Evolutionary conservation across 2,797 vertebrate species (phyloP), one percentile per base, ranked within the genome.

Genomic region (Halcyon badia): DNA sequence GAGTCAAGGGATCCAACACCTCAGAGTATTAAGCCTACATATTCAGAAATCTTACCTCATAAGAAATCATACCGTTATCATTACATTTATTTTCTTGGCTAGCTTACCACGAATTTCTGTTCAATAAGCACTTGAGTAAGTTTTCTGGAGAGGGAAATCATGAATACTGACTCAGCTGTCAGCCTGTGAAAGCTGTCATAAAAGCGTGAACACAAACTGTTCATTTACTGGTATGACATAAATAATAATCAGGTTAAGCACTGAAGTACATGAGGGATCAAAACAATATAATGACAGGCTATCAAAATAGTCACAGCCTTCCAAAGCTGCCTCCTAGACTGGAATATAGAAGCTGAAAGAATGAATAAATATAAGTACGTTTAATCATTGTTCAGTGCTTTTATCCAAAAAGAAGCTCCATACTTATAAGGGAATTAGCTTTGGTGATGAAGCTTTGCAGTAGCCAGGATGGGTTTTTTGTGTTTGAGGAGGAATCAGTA

Each of bases 191-290:
- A 60, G 35, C 33, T 58, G 44, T 66, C 85, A 33, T 85, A 81
- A 91, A 94, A 94, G 87, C 65, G 44, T 42, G 37, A 83, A 85
- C 3, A 5, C 22, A 85, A 95, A 95, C 37, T 62, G n/a, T 65
- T 90, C 18, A 31, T 79, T 92, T 89, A 71, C 31, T 42, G 26
- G n/a, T 35, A 90, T 70, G 66, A 94, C 57, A 73, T 39, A 91
- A 95, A 96, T 48, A 92, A 42, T 80, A 90, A 95, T 75, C 70
- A 97, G 77, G 49, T 81, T 95, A 94, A 93, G 75, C 31, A 69
- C 0, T 28, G 57, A 69, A 77, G 35, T 62, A 86, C 57, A 76
- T n/a, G 77, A 81, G 39, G 46, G 37, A 88, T 75, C 87, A 78
- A 91, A 95, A 81, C 44, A 94, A 41, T 62, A 65, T 77, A 51